Evolutionary conservation across 1,140 invertebrate genomes (phyloP).

Genomic region (Ephestia elutella): DNA sequence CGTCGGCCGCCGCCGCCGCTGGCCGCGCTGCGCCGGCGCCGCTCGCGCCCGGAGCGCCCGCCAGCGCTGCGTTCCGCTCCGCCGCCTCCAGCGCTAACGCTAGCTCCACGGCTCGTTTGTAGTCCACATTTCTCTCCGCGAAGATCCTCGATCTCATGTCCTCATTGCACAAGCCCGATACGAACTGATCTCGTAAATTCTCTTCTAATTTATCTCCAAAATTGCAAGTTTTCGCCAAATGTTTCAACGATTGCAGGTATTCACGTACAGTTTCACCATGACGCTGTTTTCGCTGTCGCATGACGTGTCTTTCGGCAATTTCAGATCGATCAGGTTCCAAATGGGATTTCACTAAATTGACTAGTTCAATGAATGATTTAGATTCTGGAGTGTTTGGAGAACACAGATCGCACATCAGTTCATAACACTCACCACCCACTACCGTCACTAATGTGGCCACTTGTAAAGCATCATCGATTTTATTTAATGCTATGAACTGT

Average conservation of each 20-base stretch:
- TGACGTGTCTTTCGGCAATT: no score
- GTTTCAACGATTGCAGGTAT: no score
- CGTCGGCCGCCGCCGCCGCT: background rate
- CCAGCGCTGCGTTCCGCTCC: background rate
- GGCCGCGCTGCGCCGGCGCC: background rate
- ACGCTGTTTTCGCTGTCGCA: no score
- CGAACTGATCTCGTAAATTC: no score
- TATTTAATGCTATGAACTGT: slow-evolving; percentile 16
- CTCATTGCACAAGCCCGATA: background rate
- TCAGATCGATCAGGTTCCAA: no score
- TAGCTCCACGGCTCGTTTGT: slow-evolving; percentile 2
- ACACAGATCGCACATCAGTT: slow-evolving; percentile 17
- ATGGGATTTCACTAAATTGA: slow-evolving; percentile 8
- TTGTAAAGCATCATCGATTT: slow-evolving; percentile 6
- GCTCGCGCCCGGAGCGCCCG: background rate
- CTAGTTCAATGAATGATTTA: slow-evolving; percentile 7
- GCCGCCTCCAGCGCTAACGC: slow-evolving; percentile 1
- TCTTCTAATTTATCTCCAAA: background rate
- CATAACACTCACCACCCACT: slow-evolving; percentile 11
- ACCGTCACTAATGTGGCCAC: slow-evolving; percentile 13
- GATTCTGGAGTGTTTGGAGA: slow-evolving; percentile 10
- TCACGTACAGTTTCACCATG: no score
- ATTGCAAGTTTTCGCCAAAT: slow-evolving; percentile 4
- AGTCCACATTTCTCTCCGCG: background rate
- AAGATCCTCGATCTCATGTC: slow-evolving; percentile 6